Evolutionary conservation across 2,113 vertebrate genomes (phyloP).

Genomic region (Motacilla alba): DNA sequence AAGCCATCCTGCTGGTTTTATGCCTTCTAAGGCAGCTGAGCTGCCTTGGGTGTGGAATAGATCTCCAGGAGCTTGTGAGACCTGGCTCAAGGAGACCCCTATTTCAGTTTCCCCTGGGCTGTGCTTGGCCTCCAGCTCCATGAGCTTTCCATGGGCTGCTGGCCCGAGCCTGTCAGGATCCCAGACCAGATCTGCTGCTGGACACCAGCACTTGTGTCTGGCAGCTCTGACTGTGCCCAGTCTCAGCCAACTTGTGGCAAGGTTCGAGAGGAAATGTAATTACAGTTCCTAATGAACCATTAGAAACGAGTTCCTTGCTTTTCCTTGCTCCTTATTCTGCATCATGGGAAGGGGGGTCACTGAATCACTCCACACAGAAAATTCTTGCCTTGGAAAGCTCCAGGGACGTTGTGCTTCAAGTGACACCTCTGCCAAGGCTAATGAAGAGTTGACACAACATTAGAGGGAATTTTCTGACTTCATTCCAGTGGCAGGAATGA

Average conservation of each 20-base stretch:
- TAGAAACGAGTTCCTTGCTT: background rate
- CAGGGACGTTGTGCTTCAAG: background rate
- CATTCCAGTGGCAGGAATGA: background rate
- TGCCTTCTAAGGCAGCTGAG: too few relatives aligned
- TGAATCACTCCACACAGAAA: background rate
- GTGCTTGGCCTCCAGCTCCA: background rate
- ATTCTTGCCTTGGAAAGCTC: background rate
- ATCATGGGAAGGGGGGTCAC: background rate
- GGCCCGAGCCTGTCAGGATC: background rate
- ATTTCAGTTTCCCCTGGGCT: background rate
- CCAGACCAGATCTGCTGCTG: background rate
- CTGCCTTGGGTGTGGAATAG: too few relatives aligned
- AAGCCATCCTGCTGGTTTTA: too few relatives aligned
- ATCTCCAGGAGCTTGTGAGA: too few relatives aligned
- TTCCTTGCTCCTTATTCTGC: background rate
- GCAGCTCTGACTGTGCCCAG: background rate
- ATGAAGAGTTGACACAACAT: conserved; percentile 18
- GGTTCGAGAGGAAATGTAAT: conserved; percentile 17
- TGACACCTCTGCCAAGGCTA: background rate
- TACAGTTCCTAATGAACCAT: conserved; percentile 25
- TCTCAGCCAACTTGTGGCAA: background rate
- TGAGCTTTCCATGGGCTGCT: background rate
- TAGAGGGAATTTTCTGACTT: conserved; percentile 60
- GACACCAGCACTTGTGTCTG: background rate
- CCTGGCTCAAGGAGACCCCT: too few relatives aligned